Evolutionary conservation across 2,797 vertebrate genomes (phyloP).

Genomic region (Mormyrops boulengeri): DNA sequence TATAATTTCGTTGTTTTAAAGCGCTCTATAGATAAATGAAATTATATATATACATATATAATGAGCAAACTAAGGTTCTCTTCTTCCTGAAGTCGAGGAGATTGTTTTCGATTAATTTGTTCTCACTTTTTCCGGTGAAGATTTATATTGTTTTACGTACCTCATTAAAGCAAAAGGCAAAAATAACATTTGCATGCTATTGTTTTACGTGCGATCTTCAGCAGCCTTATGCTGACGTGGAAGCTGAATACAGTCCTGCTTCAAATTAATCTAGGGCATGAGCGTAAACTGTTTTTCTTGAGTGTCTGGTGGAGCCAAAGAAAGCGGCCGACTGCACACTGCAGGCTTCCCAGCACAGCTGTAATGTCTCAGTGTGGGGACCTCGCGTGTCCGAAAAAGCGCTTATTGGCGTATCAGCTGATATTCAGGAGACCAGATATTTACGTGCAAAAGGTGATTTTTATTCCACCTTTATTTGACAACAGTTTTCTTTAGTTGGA

Average conservation of each 20-base stretch:
- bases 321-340: background rate
- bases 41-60: background rate
- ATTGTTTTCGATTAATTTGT: background rate
- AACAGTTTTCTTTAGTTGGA: background rate
- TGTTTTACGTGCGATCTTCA: background rate
- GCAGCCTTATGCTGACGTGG: background rate
- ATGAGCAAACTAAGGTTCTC: background rate
- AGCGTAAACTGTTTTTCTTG: background rate
- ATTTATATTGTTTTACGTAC: background rate
- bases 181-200: background rate
- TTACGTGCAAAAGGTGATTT: background rate
- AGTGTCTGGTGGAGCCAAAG: background rate
- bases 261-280: background rate
- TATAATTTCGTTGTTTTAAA: too few species aligned
- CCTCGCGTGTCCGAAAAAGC: background rate
- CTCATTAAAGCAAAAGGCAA: background rate
- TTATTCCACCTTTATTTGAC: background rate
- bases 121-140: background rate
- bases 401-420: background rate
- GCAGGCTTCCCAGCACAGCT: background rate
- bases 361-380: background rate
- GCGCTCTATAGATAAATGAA: too few species aligned
- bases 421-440: background rate
- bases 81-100: background rate
- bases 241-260: background rate